Base-by-base conservation (phyloP, 2,888 invertebrate genomes). In the Myathropa florea region DNA sequence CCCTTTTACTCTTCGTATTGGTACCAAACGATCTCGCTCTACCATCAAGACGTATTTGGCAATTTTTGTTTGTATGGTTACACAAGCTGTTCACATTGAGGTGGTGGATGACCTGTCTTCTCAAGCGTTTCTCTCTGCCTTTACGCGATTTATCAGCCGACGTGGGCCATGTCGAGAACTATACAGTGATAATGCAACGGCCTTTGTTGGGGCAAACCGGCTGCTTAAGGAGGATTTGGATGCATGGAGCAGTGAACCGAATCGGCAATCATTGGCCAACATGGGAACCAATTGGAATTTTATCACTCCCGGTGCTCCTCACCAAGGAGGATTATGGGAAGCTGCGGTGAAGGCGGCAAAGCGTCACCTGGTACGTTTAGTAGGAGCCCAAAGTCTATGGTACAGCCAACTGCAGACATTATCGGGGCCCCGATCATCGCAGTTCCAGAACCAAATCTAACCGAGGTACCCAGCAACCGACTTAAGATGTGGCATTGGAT, bases 401-500 rank as follows among this genome's bases (percentile, higher is more conserved):
- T 71, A 61, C 64, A 26, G 18, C 30, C 73, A 63, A 26, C 33
- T 76, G 26, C 63, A 63, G 12, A 63, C 73, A 4, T 26, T 73
- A 26, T 26, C 39, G 57, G 59, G 36, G 57, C 65, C 1, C 71
- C 83, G 0, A 70, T 84, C 12, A 23, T 68, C 10, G 78, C 77
- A 0, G 63, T 72, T 14, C 70, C 90, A 4, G 90, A 90, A 55
- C 89, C 90, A 2, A 55, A 81, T 6, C 28, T 90, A 0, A 10
- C 53, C 0, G 87, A 90, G 2, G 67, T 71, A 4, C 75, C 88
- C 0, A 21, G 57, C 0, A 82, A 88, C 14, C 89, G 73, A 14
- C 28, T 78, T 12, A 81, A 81, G 26, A 88, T 88, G 9, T 91
- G 90, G 89, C 89, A 90, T 64, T 72, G 88, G 23, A 55, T 89